Evolutionary conservation across 2,113 vertebrate genomes (phyloP), one percentile per base, ranked within the genome.

Genomic region (Choloepus hoffmanni): DNA sequence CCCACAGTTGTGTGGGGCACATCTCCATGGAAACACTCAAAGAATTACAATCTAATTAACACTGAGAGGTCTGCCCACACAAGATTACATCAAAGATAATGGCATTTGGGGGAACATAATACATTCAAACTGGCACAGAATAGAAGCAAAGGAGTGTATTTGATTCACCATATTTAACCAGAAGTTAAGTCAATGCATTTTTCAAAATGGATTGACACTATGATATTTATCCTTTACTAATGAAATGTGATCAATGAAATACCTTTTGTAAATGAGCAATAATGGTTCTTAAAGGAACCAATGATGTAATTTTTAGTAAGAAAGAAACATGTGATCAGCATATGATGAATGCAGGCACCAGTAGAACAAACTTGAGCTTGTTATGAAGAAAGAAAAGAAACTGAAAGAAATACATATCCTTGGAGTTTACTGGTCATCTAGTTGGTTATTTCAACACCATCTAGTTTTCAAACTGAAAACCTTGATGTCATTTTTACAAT

Each of bases 141-240:
- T 62, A 33, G 43, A 70, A 36, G 30, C n/a, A 48, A 62, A 55
- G 53, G 74, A 53, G 4, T 21, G 7, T 53, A n/a, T 48, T 73
- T 7, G 50, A 55, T 36, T 70, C 55, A 33, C 28, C 4, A 23
- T 40, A 62, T 65, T 93, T 84, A 33, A 11, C 40, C 12, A 45
- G 76, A 92, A 86, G 63, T 91, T 91, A 72, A 40, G 58, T 65
- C 95, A 90, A 82, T 90, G 19, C 45, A 63, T 82, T 74, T 89
- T 55, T 60, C 77, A 77, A 85, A 89, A 50, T 28, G 77, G 40
- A 87, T 43, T 4, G 3, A 79, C 74, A 92, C 62, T 78, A n/a
- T 28, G 72, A 63, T 43, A 65, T 48, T 16, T 24, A 70, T 76
- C 43, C 30, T 74, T 58, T 43, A 85, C n/a, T 60, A 18, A 40